Base-by-base conservation (phyloP, 1,140 invertebrate species). In the Drosophila saltans region DNA sequence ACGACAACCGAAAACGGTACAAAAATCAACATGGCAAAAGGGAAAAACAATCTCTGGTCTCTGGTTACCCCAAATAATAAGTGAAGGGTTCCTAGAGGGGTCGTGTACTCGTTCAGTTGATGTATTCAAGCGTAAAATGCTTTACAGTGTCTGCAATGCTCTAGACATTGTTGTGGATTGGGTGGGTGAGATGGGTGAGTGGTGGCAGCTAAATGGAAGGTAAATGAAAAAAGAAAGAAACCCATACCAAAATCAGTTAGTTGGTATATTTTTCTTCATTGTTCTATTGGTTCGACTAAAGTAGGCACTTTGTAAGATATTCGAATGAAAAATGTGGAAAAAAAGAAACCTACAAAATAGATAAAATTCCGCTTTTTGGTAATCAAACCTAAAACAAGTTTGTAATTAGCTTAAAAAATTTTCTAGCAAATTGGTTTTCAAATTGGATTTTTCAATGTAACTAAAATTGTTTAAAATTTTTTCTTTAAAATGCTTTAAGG, bases 111-210 rank as follows among this genome's bases (percentile, higher is more conserved):
- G 21, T 48, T 48, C 16, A 48, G 6, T 74, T 77, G 80, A 80
- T 78, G 80, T 84, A 89, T 88, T 89, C 77, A 88, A 80, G 84
- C 80, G 80, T 88, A 60, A 89, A 88, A 84, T 89, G 71, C 78
- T 83, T 75, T 78, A 80, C 75, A 78, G 74, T 74, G 78, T 81
- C 80, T 84, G 78, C 66, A 68, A 69, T 73, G 66, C 58, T 61
- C 45, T 75, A 59, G 72, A 61, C 70, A 66, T 60, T 36, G 69
- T 52, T 26, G 45, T 10, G 21, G 21, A 43, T 43, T 11, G 41
- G 41, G 1, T 16, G 16, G 41, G 41, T 57, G 48, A n/a, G 45
- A 6, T 7, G n/a, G 11, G 9, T 52, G 16, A 11, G 16, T 56
- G 8, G 56, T 33, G 33, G 56, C 7, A 7, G n/a, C 30, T 36